Evolutionary conservation across 1,140 invertebrate species (phyloP).

Genomic region (Euura saliciscinereae): DNA sequence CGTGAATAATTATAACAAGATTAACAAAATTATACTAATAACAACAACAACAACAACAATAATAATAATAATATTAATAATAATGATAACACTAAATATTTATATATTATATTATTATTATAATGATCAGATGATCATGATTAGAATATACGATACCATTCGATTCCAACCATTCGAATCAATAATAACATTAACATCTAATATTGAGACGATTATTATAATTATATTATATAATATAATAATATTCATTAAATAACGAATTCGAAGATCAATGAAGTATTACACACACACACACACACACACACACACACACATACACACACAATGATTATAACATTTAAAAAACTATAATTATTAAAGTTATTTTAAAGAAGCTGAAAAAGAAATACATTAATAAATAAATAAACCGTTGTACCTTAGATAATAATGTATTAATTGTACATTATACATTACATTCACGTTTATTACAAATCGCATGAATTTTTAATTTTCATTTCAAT

Average conservation of each 20-base stretch:
- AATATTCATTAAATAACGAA: not conserved
- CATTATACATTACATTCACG: no score
- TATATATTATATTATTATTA: not conserved
- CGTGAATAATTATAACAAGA: not conserved
- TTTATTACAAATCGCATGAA: no score
- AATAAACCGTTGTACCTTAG: not conserved
- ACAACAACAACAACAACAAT: not conserved
- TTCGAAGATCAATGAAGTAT: no score
- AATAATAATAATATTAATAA: not conserved
- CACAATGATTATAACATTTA: not conserved
- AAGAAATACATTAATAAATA: not conserved
- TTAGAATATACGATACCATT: not conserved
- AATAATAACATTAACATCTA: not conserved
- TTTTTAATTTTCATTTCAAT: no score
- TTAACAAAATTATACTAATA: not conserved
- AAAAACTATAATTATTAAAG: not conserved
- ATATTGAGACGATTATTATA: not conserved
- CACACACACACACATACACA: not conserved
- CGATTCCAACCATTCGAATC: slow-evolving; percentile 4
- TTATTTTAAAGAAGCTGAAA: not conserved
- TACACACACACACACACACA: no score
- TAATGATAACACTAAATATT: no score
- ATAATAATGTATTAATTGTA: no score
- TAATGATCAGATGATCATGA: not conserved
- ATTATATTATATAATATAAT: not conserved